phyloP scores from a whole-genome alignment of 2,888 invertebrate genomes.

The Phortica okadai region DNA sequence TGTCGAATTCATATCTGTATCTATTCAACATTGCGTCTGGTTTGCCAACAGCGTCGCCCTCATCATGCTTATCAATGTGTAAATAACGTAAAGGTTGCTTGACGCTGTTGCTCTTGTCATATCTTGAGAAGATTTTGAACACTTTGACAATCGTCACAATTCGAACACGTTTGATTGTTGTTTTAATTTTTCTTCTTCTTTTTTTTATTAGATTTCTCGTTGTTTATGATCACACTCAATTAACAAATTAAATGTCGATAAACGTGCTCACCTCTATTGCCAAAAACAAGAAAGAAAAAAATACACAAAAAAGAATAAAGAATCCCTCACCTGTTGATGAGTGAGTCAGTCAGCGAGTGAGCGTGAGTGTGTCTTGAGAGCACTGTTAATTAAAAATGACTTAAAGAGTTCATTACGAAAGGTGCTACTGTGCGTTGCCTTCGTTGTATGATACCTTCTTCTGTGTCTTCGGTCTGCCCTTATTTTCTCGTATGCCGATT shows the following conservation, averaged over 20 bases:
- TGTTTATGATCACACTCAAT: constrained; percentile 1
- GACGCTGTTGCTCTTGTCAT: constrained; percentile 39
- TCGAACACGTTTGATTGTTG: not conserved
- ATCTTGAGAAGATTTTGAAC: constrained; percentile 52
- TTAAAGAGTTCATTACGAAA: constrained; percentile 73
- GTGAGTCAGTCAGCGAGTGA: not conserved
- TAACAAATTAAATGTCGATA: constrained; percentile 22
- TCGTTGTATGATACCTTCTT: not conserved
- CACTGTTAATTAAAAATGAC: constrained; percentile 72
- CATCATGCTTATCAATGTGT: constrained; percentile 64
- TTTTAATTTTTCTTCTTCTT: not conserved
- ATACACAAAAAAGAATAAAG: not conserved
- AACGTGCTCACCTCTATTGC: not conserved
- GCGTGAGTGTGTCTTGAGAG: constrained; percentile 47
- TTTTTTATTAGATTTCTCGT: not conserved
- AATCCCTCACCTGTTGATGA: not conserved
- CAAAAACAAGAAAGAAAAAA: not conserved
- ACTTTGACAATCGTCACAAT: constrained; percentile 40
- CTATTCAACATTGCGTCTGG: constrained; percentile 49
- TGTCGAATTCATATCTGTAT: constrained; percentile 57
- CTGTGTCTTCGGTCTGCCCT: constrained; percentile 37
- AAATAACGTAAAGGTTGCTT: constrained; percentile 58
- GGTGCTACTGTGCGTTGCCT: constrained; percentile 63
- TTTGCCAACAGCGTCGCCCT: constrained; percentile 56
- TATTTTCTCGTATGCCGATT: constrained; percentile 36